Conservation (phyloP, 2,888 invertebrate genomes). For the Rotaria sp. region DNA sequence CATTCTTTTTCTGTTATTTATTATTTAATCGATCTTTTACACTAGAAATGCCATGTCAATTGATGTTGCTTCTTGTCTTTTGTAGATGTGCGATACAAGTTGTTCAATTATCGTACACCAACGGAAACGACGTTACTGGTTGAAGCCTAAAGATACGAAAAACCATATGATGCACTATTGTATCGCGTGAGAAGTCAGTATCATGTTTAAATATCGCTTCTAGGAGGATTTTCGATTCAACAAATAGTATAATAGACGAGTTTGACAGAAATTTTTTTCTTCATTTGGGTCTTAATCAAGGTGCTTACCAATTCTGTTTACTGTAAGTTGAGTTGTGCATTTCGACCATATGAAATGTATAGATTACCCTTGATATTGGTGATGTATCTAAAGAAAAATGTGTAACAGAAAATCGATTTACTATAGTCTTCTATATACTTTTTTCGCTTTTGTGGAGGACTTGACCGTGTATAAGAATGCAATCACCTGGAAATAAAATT, state of each 20-base stretch:
- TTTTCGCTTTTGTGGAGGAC: conserved; percentile 80
- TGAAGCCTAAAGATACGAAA: neutral
- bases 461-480: conserved; percentile 82
- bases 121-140: neutral
- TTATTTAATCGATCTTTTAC: too few species aligned
- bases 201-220: too few species aligned
- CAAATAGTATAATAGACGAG: neutral
- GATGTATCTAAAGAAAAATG: conserved; percentile 62
- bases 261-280: neutral
- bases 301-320: conserved; percentile 71
- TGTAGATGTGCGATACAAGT: too few species aligned
- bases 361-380: conserved; percentile 73
- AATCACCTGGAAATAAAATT: conserved; percentile 62
- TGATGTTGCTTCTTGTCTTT: too few species aligned
- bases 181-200: too few species aligned
- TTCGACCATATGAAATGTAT: conserved; percentile 88
- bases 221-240: too few species aligned
- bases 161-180: too few species aligned
- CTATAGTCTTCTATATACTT: conserved; percentile 52
- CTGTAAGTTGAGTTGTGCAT: conserved; percentile 68
- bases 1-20: too few species aligned
- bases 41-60: too few species aligned
- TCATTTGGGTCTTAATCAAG: too few species aligned
- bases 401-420: neutral
- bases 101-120: neutral